phyloP scores from a whole-genome alignment of 2,113 vertebrate genomes.

The Seriola quinqueradiata region DNA sequence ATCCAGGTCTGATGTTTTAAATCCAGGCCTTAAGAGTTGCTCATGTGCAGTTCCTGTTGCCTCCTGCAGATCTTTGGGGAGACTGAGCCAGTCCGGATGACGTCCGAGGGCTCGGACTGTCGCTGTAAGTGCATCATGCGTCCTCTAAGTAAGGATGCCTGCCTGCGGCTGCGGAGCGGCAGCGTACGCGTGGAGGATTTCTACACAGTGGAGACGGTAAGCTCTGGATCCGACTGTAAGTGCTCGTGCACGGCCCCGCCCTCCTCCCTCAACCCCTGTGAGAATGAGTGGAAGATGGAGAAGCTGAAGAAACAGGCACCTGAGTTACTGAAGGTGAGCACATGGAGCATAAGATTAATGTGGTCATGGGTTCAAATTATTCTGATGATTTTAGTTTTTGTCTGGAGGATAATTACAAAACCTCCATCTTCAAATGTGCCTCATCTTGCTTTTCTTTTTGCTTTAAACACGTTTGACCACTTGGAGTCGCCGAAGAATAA shows the following conservation, averaged over 20 bases:
- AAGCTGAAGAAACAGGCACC: constrained; percentile 97
- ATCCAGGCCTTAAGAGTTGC: neutral
- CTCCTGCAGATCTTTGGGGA: constrained; percentile 89
- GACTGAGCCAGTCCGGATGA: constrained; percentile 93
- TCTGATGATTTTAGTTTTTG: neutral
- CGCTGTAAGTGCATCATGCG: constrained; percentile 98
- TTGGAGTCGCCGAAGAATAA: neutral
- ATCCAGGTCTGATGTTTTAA: neutral
- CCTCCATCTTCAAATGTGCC: too few species aligned
- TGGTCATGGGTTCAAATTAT: neutral
- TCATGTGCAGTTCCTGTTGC: neutral
- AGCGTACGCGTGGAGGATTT: constrained; percentile 90
- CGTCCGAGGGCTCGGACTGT: constrained; percentile 95
- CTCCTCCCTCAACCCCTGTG: constrained; percentile 96
- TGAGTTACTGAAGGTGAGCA: constrained; percentile 91
- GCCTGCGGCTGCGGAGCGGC: constrained; percentile 88
- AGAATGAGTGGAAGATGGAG: constrained; percentile 98
- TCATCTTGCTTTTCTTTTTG: neutral
- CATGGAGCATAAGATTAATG: neutral
- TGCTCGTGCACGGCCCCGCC: constrained; percentile 96
- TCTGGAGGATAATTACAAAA: too few species aligned
- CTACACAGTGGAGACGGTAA: constrained; percentile 97
- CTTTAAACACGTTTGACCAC: neutral
- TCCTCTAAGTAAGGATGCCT: constrained; percentile 93
- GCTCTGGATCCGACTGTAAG: constrained; percentile 93